These are phyloP conservation scores for Drosophila setifemur DNA, from an alignment of 1,140 invertebrate species.

Conservation along the genomic window DNA sequence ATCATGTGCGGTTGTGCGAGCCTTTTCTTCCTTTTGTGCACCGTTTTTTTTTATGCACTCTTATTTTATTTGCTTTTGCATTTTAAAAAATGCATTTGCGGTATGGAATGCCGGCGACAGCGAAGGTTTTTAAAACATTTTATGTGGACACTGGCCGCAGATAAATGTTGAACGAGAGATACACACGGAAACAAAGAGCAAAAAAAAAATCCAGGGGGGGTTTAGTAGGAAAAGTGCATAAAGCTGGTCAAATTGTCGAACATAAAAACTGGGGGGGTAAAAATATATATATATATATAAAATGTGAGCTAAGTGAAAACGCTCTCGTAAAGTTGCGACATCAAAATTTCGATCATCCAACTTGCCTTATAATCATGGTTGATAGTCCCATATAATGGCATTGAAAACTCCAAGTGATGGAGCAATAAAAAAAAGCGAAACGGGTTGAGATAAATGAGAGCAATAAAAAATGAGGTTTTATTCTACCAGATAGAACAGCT, in stretches of 20 bases:
- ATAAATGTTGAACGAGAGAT: conserved; percentile 17
- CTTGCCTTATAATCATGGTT: conserved; percentile 17
- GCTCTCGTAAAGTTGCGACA: conserved; percentile 20
- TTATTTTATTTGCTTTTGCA: conserved; percentile 51
- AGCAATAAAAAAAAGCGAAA: conserved; percentile 8
- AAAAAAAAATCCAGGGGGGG: neutral
- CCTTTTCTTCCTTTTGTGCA: conserved; percentile 30
- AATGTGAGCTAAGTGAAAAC: conserved; percentile 50
- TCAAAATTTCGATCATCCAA: conserved; percentile 31
- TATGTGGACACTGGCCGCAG: conserved; percentile 25
- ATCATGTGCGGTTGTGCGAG: conserved; percentile 41
- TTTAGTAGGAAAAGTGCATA: conserved; percentile 35
- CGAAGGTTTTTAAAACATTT: conserved; percentile 52
- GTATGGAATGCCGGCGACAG: conserved; percentile 47
- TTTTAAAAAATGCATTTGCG: conserved; percentile 54
- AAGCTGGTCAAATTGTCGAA: conserved; percentile 26
- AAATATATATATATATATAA: conserved; percentile 18
- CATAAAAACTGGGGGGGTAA: conserved; percentile 27
- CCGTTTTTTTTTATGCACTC: conserved; percentile 24
- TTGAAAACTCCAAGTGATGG: conserved; percentile 1
- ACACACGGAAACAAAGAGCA: neutral
- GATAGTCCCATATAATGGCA: conserved; percentile 9
- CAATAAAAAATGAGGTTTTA: neutral
- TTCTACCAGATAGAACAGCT: neutral
- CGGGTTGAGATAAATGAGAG: neutral